Evolutionary conservation across 2,113 vertebrate genomes (phyloP).

Genomic region (Grallaria varia): DNA sequence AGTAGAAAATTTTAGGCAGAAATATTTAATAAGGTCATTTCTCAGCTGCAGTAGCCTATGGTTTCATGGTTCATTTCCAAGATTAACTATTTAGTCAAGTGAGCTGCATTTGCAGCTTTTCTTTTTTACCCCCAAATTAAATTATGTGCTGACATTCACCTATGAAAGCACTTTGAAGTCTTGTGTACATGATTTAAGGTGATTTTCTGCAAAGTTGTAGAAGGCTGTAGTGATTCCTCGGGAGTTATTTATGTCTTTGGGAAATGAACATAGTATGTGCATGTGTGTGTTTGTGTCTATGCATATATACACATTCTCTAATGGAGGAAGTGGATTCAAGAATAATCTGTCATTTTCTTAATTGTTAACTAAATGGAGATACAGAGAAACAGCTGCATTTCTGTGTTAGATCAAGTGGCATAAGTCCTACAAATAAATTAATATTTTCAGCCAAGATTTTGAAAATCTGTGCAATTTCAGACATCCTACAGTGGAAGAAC

Average conservation of each 20-base stretch:
- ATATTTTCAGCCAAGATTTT: not conserved
- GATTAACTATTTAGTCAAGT: not conserved
- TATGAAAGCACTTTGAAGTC: not conserved
- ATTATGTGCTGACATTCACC: not conserved
- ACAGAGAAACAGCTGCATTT: not conserved
- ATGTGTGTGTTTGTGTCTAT: not conserved
- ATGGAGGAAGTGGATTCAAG: not conserved
- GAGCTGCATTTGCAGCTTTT: not conserved
- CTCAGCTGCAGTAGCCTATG: not conserved
- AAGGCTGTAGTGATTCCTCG: not conserved
- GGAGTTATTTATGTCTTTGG: not conserved
- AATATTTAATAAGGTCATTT: not conserved
- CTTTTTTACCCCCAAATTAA: not conserved
- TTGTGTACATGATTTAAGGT: not conserved
- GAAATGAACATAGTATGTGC: not conserved
- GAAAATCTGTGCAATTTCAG: not conserved
- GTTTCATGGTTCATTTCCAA: not conserved
- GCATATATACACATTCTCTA: not conserved
- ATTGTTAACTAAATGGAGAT: not conserved
- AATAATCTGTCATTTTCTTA: not conserved
- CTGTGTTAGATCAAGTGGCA: not conserved
- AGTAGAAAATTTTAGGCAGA: not conserved
- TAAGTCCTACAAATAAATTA: not conserved
- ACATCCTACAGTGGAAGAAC: not conserved
- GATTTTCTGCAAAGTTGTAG: not conserved